Evolutionary conservation across 1,140 invertebrate genomes (phyloP).

Genomic region (Papilio glaucus): DNA sequence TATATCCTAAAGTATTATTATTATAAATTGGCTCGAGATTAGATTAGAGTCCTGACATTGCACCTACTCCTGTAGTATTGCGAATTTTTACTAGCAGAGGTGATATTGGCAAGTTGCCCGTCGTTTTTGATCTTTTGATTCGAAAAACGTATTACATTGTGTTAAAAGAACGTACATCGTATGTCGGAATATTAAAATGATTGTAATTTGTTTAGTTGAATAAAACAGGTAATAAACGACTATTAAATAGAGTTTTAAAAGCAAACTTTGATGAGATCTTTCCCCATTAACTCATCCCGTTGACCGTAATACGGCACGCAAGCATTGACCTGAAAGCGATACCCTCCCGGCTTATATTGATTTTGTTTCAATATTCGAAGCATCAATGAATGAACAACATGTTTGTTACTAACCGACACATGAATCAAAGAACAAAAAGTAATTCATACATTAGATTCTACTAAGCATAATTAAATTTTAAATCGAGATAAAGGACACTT

Average conservation of each 20-base stretch:
- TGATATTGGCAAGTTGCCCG: too few species aligned
- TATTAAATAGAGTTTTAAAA: neutral
- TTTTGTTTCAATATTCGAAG: conserved; percentile 47
- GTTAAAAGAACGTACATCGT: too few species aligned
- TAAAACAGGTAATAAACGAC: neutral
- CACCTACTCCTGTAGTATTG: too few species aligned
- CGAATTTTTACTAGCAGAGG: too few species aligned
- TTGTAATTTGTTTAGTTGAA: too few species aligned
- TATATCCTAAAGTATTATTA: too few species aligned
- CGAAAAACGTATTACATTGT: too few species aligned
- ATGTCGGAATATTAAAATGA: too few species aligned
- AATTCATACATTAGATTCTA: conserved; percentile 8
- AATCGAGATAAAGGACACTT: neutral
- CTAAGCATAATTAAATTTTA: neutral
- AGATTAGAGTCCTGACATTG: too few species aligned
- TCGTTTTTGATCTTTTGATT: too few species aligned
- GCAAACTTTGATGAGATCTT: neutral
- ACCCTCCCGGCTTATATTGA: conserved; percentile 57
- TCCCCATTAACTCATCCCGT: conserved; percentile 26
- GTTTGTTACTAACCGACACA: neutral
- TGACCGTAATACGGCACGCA: conserved; percentile 51
- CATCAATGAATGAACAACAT: conserved; percentile 31
- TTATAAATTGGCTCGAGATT: too few species aligned
- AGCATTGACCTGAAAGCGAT: conserved; percentile 54
- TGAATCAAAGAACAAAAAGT: neutral